Base-by-base conservation (phyloP, 2,113 vertebrate species). In the Arenaria interpres region DNA sequence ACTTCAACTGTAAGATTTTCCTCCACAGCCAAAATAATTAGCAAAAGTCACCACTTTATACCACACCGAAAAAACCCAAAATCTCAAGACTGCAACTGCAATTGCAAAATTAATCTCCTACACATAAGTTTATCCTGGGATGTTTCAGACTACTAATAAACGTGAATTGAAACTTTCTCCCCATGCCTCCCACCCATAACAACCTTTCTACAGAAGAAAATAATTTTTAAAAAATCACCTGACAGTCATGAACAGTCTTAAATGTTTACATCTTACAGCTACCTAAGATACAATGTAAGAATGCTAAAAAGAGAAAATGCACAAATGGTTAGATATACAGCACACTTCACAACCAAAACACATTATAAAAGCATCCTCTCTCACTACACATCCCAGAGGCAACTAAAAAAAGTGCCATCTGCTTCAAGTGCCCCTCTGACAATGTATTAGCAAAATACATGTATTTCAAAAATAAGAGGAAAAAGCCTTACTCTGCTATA, bases 401-500 rank as follows among this genome's bases (percentile, higher is more conserved):
- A 79, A 71, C 46, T n/a, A 63, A 89, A 82, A 85, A 35, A 46
- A 79, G 92, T 22, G 51, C 13, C 24, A 76, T 51, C 68, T 89
- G 48, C 32, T 92, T 80, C 35, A 78, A 51, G 4, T 72, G 66
- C 39, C 35, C 69, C 66, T 71, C 20, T 41, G 93, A 67, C 63
- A 81, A 82, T 37, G 53, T 37, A 76, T 88, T 43, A 88, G 59
- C 21, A 95, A 97, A 96, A 97, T 67, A 96, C 25, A 95, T 5
- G 25, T 81, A 80, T 92, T 73, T 96, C 20, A 85, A 95, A 88
- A 95, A 68, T 24, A 64, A 64, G 54, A 97, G 63, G 32, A 89
- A 91, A 91, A 96, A 50, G 79, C 77, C 99, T 99, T 98, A 99
- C 99, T 99, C 99, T 95, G 99, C 99, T 97, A 99, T 99, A 98